phyloP scores from a whole-genome alignment of 2,888 invertebrate species.

The Deilephila elpenor region DNA sequence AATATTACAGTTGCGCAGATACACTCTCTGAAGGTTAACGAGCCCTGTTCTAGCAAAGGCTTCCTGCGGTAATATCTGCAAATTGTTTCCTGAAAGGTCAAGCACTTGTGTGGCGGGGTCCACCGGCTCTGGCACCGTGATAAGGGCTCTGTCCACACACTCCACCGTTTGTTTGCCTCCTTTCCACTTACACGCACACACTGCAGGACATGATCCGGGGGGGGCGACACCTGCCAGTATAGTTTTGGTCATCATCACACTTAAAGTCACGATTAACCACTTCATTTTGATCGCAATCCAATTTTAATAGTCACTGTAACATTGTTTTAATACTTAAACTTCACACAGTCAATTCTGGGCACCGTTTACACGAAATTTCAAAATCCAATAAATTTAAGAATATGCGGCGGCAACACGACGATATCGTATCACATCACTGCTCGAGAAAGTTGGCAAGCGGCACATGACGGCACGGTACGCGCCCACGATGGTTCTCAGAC shows the following conservation, averaged over 20 bases:
- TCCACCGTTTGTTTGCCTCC: slow-evolving; percentile 96
- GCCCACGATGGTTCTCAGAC: slow-evolving; percentile 73
- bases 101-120: slow-evolving; percentile 96
- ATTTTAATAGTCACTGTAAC: slow-evolving; percentile 65
- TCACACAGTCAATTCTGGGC: slow-evolving; percentile 47
- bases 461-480: slow-evolving; percentile 86
- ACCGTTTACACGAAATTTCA: slow-evolving; percentile 52
- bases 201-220: slow-evolving; percentile 88
- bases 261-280: slow-evolving; percentile 78
- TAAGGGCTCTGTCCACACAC: slow-evolving; percentile 92
- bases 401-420: slow-evolving; percentile 60
- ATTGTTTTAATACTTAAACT: slow-evolving; percentile 54
- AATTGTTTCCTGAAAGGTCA: slow-evolving; percentile 94
- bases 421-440: slow-evolving; percentile 84
- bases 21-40: slow-evolving; percentile 94
- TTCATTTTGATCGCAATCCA: slow-evolving; percentile 73
- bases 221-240: slow-evolving; percentile 76
- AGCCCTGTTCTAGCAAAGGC: slow-evolving; percentile 92
- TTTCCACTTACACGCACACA: slow-evolving; percentile 97
- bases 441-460: slow-evolving; percentile 82
- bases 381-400: slow-evolving; percentile 55
- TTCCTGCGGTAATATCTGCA: slow-evolving; percentile 92
- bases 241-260: slow-evolving; percentile 75
- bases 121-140: slow-evolving; percentile 93
- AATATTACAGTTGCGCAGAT: slow-evolving; percentile 92